Conservation (phyloP, 2,113 vertebrate genomes). For the Ramphastos sulfuratus region DNA sequence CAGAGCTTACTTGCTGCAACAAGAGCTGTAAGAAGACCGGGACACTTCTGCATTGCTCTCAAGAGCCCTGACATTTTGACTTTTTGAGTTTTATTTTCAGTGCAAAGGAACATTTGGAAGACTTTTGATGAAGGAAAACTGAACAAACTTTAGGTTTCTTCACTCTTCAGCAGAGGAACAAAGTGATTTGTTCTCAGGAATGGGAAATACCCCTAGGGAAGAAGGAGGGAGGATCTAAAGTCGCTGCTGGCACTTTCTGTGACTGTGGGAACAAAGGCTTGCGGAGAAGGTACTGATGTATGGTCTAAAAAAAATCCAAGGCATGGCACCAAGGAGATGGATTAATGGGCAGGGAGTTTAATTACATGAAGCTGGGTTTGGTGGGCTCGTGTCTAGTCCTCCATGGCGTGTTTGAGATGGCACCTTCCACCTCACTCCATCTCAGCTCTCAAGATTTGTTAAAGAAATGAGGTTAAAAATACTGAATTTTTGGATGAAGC, state of each 20-base stretch:
- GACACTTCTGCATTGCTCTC: background rate
- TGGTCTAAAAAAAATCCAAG: background rate
- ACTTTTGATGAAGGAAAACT: background rate
- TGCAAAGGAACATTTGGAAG: background rate
- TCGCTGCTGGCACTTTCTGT: background rate
- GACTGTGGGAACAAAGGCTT: background rate
- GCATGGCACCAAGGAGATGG: rapidly evolving
- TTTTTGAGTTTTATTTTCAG: background rate
- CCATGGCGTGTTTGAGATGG: rapidly evolving
- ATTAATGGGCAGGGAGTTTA: background rate
- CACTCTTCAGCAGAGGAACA: background rate
- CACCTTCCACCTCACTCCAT: background rate
- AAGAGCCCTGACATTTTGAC: rapidly evolving
- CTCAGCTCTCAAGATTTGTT: background rate
- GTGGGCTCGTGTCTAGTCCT: background rate
- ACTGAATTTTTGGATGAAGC: no score
- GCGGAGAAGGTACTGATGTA: background rate
- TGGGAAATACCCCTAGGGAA: background rate
- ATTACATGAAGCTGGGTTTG: background rate
- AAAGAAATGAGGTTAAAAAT: background rate
- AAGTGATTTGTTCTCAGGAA: background rate
- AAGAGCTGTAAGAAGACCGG: background rate
- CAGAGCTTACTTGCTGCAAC: background rate
- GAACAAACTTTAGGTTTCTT: background rate
- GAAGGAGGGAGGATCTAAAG: background rate